Evolutionary conservation across 2,797 vertebrate genomes (phyloP), one percentile per base, ranked within the genome.

Genomic region (Chromobotia macracanthus): DNA sequence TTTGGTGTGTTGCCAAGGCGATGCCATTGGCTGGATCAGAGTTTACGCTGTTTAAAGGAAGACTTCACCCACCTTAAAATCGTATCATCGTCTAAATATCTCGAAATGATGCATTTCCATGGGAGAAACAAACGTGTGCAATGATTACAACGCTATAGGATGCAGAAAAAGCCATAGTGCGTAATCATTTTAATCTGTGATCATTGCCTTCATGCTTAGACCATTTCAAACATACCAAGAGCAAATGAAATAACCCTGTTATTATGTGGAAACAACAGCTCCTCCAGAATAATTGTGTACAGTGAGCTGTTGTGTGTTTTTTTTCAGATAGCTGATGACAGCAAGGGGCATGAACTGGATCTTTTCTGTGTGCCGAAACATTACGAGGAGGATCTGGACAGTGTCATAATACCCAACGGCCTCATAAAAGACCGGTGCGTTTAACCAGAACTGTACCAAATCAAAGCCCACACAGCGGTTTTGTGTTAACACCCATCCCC

Each of bases 391-490:
- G 93, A 94, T 73, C 82, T 95, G 88, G 94, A 96, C 71, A 92
- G 88, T 82, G 93, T 95, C 79, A 91, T 95, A 82, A 95, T 95
- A 90, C 94, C 94, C 41, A 94, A 95, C 51, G 94, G 94, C 71
- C 93, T 95, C 80, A 95, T 96, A 63, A 93, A 94, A 89, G 94
- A 95, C 87, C 93, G 95, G 94, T 95, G 90, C 76, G 71, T 77
- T 41, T 56, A 10, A 16, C 11, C 38, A 0, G 25, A 31, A 50
- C 23, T 38, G 25, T 15, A 15, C 28, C 16, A 23, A 51, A 7
- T 18, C 44, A 2, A 44, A n/a, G 66, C 56, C 7, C 28, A 2
- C 10, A 56, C 69, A 11, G 0, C 19, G 9, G 18, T 19, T 13
- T 11, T 56, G 13, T 15, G n/a, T 15, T 25, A 16, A 12, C 0